Evolutionary conservation across 1,140 invertebrate species (phyloP), one percentile per base, ranked within the genome.

Genomic region (Phthorimaea operculella): DNA sequence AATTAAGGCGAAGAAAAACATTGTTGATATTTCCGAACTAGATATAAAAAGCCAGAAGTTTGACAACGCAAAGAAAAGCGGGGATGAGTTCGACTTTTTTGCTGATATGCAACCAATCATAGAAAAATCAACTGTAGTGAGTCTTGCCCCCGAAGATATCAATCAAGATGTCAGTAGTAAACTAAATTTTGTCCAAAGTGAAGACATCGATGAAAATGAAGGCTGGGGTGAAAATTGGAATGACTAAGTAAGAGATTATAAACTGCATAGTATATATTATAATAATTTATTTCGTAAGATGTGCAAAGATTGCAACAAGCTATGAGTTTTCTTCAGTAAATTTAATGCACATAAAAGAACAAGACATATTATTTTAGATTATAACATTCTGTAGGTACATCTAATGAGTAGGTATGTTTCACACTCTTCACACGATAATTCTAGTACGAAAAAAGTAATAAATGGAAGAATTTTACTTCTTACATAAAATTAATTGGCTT

Each of bases 21-120:
- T 87, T 69, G 60, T 88, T 72, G 78, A 90, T 85, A 91, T 94
- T 63, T 88, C 87, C 4, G 89, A 92, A 57, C 79, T 94, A 16
- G 92, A 94, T 68, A 93, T 93, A 47, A 92, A 93, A 72, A 89
- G 90, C 70, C 89, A 91, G 52, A 89, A 89, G 59, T 67, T 78
- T 12, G 79, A 81, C 28, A 62, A 68, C 48, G 64, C 66, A 8
- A 83, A 84, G 33, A 81, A 84, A 51, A 64, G 60, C 34, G 57
- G 62, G 15, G 87, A 90, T 54, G 90, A 92, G 57, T 86, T 92
- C 65, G 91, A 94, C 70, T 94, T 93, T 63, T 95, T 95, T 66
- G 91, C 90, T 52, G 93, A 94, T 70, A 95, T 95, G 93, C 91
- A 91, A 63, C 93, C 93, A 6, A 88, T 93, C 5, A 94, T 95